A percentile compares a stretch with the other conserved stretches of the same genome.
Conservation (phyloP, 2,888 invertebrate species). For the Allophyes oxyacanthae region DNA sequence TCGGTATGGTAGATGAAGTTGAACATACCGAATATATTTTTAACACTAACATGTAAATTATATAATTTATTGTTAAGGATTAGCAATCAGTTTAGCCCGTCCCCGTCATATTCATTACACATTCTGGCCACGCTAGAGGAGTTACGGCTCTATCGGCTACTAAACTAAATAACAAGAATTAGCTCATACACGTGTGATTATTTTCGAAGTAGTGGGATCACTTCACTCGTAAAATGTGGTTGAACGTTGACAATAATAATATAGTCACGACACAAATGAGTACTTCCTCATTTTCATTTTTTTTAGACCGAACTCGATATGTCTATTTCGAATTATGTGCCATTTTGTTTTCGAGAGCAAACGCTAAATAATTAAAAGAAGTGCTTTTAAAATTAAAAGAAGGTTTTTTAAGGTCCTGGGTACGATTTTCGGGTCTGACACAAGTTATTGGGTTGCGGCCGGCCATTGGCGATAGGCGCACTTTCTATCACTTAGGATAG, state of each 20-base stretch:
- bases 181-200: constrained; percentile 40
- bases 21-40: too few relatives aligned
- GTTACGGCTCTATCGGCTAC: constrained; percentile 45
- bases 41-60: neutral
- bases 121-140: constrained; percentile 49
- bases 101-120: constrained; percentile 20
- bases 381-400: too few relatives aligned
- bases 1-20: too few relatives aligned
- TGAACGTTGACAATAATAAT: constrained; percentile 22
- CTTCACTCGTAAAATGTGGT: constrained; percentile 34
- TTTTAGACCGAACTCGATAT: too few relatives aligned
- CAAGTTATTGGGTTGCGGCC: too few relatives aligned
- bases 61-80: constrained; percentile 22
- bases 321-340: too few relatives aligned
- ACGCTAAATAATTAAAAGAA: too few relatives aligned
- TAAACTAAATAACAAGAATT: constrained; percentile 57
- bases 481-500: too few relatives aligned
- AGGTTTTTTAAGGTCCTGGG: too few relatives aligned
- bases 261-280: constrained; percentile 22
- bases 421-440: too few relatives aligned
- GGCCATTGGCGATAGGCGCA: too few relatives aligned
- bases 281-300: constrained; percentile 12
- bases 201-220: constrained; percentile 42
- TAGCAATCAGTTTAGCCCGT: constrained; percentile 13
- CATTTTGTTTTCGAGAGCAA: too few relatives aligned